phyloP scores from a whole-genome alignment of 2,797 vertebrate genomes.

The Galaxias olidus region DNA sequence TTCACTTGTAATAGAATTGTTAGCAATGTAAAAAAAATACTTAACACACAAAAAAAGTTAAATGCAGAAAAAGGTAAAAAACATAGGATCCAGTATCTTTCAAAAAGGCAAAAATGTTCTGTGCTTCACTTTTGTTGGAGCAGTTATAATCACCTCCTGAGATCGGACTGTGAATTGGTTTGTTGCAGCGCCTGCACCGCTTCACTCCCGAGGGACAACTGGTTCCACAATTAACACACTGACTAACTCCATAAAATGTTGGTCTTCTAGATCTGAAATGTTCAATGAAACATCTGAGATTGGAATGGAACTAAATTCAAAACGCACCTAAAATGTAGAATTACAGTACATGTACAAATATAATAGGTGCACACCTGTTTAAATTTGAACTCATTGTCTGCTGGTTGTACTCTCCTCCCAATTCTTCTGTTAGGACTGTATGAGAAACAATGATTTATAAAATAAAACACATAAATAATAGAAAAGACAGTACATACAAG shows the following conservation, averaged over 20 bases:
- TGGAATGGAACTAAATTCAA: no score
- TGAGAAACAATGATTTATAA: constrained; percentile 25
- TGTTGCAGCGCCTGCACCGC: constrained; percentile 1
- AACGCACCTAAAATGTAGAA: neutral
- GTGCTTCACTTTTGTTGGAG: neutral
- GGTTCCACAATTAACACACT: constrained; percentile 13
- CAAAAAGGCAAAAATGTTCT: neutral
- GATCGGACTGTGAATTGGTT: constrained; percentile 1
- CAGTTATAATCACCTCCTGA: neutral
- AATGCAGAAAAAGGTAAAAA: no score
- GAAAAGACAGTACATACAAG: neutral
- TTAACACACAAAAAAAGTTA: neutral
- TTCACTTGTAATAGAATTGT: neutral
- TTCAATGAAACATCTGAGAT: no score
- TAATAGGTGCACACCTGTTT: no score
- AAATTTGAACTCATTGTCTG: constrained; percentile 14
- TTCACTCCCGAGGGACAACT: constrained; percentile 3
- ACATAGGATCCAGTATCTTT: no score
- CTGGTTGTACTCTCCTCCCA: neutral
- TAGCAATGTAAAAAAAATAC: neutral
- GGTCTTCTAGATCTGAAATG: constrained; percentile 14
- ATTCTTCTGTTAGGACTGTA: constrained; percentile 10
- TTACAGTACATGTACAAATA: no score
- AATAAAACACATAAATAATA: neutral
- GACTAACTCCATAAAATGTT: constrained; percentile 2